Evolutionary conservation across 1,140 invertebrate species (phyloP).

Genomic region (Melanaphis sacchari): DNA sequence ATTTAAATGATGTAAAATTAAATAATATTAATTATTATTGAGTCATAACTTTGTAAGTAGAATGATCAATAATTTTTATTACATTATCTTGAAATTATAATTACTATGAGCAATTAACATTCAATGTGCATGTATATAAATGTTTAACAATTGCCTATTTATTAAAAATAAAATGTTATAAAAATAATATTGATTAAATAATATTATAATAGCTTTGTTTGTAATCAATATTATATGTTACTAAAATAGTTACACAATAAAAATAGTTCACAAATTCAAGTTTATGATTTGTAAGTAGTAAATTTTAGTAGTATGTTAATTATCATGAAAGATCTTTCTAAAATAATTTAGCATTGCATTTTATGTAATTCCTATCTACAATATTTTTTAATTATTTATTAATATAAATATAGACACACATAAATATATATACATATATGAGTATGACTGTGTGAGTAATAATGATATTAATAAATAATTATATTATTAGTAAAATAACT

Average conservation of each 20-base stretch:
- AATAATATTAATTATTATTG: not conserved
- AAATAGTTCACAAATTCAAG: not conserved
- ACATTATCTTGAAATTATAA: not conserved
- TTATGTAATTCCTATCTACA: not conserved
- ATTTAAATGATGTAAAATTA: not conserved
- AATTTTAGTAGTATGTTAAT: not conserved
- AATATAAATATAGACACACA: too few relatives aligned
- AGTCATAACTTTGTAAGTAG: not conserved
- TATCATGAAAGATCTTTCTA: not conserved
- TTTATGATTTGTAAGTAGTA: not conserved
- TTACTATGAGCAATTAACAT: not conserved
- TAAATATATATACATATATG: too few relatives aligned
- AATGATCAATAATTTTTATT: not conserved
- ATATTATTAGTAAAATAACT: too few relatives aligned
- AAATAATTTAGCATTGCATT: not conserved
- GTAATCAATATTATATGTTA: too few relatives aligned
- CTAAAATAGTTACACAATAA: not conserved
- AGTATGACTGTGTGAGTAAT: too few relatives aligned
- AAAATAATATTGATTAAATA: not conserved
- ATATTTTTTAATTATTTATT: too few relatives aligned
- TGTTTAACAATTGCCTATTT: not conserved
- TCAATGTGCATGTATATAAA: not conserved
- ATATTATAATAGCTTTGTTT: not conserved
- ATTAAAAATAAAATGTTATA: not conserved
- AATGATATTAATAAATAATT: too few relatives aligned